Evolutionary conservation across 53 echinoderm and acorn worm genomes (phyloP).

Genomic region (Actinopyga echinites): DNA sequence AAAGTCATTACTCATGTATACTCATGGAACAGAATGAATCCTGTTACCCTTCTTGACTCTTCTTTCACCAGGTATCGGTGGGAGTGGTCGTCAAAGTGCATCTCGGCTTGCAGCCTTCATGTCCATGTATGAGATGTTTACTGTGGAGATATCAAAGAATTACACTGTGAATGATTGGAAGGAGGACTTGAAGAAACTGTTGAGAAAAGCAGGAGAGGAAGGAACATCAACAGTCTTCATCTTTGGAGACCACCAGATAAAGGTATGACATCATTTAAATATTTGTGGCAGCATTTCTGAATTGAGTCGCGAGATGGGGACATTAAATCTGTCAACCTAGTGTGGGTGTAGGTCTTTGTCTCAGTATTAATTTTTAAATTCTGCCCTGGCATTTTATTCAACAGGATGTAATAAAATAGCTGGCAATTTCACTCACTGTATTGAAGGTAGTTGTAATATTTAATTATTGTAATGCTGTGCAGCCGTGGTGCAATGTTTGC

Average conservation of each 20-base stretch:
- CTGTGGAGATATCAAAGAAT: conserved; percentile 94
- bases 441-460: no score
- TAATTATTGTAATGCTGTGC: no score
- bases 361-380: no score
- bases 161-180: conserved; percentile 91
- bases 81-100: conserved; percentile 92
- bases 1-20: neutral
- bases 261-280: conserved; percentile 54
- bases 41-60: neutral
- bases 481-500: no score
- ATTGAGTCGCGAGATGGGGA: no score
- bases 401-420: no score
- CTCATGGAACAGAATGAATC: neutral
- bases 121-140: conserved; percentile 87
- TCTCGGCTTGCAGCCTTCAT: conserved; percentile 89
- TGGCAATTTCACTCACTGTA: no score
- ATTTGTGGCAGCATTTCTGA: no score
- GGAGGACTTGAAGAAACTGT: conserved; percentile 84
- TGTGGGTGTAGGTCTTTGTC: no score
- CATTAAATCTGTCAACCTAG: no score
- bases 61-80: conserved; percentile 77
- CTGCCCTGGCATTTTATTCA: no score
- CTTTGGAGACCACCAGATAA: conserved; percentile 97
- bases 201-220: conserved; percentile 91
- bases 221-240: conserved; percentile 84